These are phyloP conservation scores for Xanthostigma xanthostigma DNA, from an alignment of 2,888 invertebrate species.

Conservation along the genomic window DNA sequence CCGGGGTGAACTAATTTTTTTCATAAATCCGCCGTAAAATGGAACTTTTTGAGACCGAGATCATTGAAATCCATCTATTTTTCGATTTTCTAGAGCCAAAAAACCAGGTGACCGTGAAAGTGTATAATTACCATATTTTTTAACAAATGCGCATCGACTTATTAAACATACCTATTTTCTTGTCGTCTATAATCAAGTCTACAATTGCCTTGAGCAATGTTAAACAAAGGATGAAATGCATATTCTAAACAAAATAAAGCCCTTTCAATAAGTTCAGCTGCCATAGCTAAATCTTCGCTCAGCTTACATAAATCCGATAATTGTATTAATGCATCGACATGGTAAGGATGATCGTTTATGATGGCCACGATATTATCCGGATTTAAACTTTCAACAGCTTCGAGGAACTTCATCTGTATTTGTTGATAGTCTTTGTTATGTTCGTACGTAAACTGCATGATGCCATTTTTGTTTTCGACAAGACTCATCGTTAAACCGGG, in stretches of 20 bases:
- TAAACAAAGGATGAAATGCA: constrained; percentile 67
- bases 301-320: constrained; percentile 65
- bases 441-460: constrained; percentile 55
- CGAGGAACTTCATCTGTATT: constrained; percentile 56
- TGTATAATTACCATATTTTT: no score
- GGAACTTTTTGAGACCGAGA: no score
- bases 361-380: constrained; percentile 65
- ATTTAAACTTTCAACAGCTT: constrained; percentile 63
- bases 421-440: constrained; percentile 60
- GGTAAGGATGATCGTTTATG: constrained; percentile 59
- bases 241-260: constrained; percentile 63
- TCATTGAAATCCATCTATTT: no score
- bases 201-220: constrained; percentile 55
- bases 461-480: constrained; percentile 34
- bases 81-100: no score
- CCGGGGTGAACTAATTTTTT: no score
- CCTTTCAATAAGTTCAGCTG: constrained; percentile 63
- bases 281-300: constrained; percentile 63
- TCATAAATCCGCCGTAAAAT: no score
- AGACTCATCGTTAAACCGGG: constrained; percentile 58
- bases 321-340: constrained; percentile 67
- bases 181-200: constrained; percentile 62
- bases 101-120: no score
- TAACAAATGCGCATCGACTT: no score
- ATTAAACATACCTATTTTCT: constrained; percentile 50